These are phyloP conservation scores for Trachemys scripta DNA, from an alignment of 2,113 vertebrate genomes.

Conservation along the genomic window DNA sequence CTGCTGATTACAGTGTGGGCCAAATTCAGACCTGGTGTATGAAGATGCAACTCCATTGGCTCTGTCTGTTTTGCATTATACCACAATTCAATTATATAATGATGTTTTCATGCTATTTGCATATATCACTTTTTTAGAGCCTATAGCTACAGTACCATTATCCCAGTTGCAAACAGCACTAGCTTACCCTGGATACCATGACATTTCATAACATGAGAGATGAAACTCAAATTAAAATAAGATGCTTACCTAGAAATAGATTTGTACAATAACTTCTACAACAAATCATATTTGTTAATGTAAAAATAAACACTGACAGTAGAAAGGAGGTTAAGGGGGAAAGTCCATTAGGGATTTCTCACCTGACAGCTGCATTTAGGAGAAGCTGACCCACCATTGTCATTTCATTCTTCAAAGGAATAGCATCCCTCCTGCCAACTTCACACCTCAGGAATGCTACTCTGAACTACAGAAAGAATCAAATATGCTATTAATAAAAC, in stretches of 20 bases:
- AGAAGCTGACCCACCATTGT: not conserved
- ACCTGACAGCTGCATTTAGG: not conserved
- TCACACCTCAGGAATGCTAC: not conserved
- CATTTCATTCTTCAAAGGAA: not conserved
- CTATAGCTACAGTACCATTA: not conserved
- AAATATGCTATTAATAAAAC: not conserved
- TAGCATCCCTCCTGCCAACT: not conserved
- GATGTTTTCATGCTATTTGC: not conserved
- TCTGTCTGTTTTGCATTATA: not conserved
- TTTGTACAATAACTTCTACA: not conserved
- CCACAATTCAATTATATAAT: not conserved
- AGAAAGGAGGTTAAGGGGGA: constrained; percentile 4
- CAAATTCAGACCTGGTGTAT: not conserved
- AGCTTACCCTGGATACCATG: not conserved
- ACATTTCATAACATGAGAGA: not conserved
- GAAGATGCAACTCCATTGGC: not conserved
- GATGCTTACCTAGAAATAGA: not conserved
- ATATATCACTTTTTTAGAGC: not conserved
- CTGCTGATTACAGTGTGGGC: not conserved
- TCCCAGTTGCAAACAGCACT: not conserved
- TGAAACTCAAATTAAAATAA: not conserved
- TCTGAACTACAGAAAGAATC: not conserved
- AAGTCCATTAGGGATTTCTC: not conserved
- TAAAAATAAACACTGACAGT: not conserved
- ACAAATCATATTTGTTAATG: not conserved